Evolutionary conservation across 2,888 invertebrate genomes (phyloP).

Genomic region (Onthophagus sagittarius): DNA sequence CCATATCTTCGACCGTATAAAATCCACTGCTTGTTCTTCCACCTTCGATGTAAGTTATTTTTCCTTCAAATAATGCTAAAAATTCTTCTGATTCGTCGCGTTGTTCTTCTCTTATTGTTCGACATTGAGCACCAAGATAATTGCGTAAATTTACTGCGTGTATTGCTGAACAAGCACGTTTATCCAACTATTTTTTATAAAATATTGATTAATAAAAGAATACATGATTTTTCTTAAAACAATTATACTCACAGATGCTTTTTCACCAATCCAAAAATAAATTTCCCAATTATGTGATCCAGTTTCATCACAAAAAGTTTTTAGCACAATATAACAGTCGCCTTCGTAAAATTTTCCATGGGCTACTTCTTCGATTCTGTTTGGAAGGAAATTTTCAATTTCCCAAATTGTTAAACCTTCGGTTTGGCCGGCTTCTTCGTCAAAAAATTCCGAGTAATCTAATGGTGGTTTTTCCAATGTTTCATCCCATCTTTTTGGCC

Average conservation of each 20-base stretch:
- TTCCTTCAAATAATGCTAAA: slow-evolving; percentile 82
- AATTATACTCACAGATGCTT: slow-evolving; percentile 71
- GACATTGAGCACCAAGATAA: slow-evolving; percentile 86
- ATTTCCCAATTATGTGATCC: slow-evolving; percentile 91
- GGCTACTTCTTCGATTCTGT: slow-evolving; percentile 87
- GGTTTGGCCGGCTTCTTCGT: slow-evolving; percentile 88
- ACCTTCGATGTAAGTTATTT: slow-evolving; percentile 93
- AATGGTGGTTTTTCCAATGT: slow-evolving; percentile 89
- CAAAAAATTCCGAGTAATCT: slow-evolving; percentile 97
- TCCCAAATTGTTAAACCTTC: slow-evolving; percentile 96
- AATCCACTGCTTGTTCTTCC: slow-evolving; percentile 97
- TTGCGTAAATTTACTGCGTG: slow-evolving; percentile 98
- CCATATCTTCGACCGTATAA: slow-evolving; percentile 91
- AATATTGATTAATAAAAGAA: neutral
- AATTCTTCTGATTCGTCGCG: slow-evolving; percentile 96
- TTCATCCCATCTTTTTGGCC: slow-evolving; percentile 96
- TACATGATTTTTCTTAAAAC: neutral
- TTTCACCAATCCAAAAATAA: slow-evolving; percentile 98
- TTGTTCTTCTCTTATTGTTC: slow-evolving; percentile 96
- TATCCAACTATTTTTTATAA: slow-evolving; percentile 67
- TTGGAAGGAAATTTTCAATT: slow-evolving; percentile 98
- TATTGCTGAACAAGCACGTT: slow-evolving; percentile 94
- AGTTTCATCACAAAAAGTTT: slow-evolving; percentile 79
- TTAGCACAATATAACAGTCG: slow-evolving; percentile 96
- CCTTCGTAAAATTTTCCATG: slow-evolving; percentile 99